These are phyloP conservation scores for Mythimna impura DNA, from an alignment of 2,888 invertebrate species.

Conservation along the genomic window DNA sequence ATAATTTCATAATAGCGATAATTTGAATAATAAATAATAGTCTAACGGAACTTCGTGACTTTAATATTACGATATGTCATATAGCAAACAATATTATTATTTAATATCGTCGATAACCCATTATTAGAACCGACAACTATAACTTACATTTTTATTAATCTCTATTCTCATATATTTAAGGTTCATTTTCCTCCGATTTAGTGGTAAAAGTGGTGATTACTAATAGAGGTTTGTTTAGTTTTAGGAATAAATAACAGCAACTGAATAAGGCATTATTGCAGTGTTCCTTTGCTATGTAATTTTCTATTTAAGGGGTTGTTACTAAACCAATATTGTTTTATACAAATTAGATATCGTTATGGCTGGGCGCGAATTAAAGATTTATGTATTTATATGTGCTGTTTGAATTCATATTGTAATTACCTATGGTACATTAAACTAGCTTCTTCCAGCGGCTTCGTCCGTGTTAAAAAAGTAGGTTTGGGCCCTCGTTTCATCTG, in stretches of 20 bases:
- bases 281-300: slow-evolving; percentile 45
- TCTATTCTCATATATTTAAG: accelerated
- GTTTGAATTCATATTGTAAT: neutral
- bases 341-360: slow-evolving; percentile 19
- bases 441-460: too few relatives aligned
- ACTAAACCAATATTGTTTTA: slow-evolving; percentile 33
- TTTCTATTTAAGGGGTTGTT: slow-evolving; percentile 34
- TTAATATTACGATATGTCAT: slow-evolving; percentile 56
- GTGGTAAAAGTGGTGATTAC: slow-evolving; percentile 14
- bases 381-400: neutral
- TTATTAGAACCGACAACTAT: slow-evolving; percentile 41
- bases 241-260: slow-evolving; percentile 55
- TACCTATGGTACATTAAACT: too few relatives aligned
- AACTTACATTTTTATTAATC: neutral
- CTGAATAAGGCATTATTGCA: slow-evolving; percentile 53
- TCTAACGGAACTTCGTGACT: slow-evolving; percentile 57
- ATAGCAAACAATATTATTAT: slow-evolving; percentile 55
- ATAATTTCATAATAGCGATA: slow-evolving; percentile 50
- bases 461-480: too few relatives aligned
- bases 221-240: slow-evolving; percentile 52
- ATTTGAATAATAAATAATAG: slow-evolving; percentile 57
- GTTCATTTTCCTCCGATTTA: neutral
- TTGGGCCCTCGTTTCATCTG: too few relatives aligned
- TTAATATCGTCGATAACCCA: slow-evolving; percentile 46
- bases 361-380: neutral